These are phyloP conservation scores for Timema podura DNA, from an alignment of 2,888 invertebrate genomes.

Conservation along the genomic window DNA sequence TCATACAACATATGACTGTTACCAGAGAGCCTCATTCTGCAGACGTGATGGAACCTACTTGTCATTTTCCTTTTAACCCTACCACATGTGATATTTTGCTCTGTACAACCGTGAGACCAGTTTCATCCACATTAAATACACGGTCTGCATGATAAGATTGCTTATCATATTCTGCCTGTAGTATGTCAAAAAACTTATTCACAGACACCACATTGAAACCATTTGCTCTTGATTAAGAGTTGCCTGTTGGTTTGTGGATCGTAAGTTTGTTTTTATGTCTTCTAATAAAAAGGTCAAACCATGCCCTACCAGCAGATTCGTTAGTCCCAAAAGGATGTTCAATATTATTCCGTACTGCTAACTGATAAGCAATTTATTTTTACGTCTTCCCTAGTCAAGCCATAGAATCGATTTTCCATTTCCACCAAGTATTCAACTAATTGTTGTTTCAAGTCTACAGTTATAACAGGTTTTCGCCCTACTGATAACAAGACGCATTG, in stretches of 20 bases:
- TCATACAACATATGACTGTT: no score
- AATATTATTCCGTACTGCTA: not conserved
- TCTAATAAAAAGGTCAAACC: no score
- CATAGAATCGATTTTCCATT: no score
- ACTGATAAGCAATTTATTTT: not conserved
- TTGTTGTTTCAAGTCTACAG: not conserved
- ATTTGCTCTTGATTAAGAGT: not conserved
- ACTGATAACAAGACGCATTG: no score
- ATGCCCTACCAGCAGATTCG: not conserved
- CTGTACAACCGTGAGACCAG: no score
- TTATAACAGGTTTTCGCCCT: no score
- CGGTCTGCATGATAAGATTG: not conserved
- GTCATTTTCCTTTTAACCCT: no score
- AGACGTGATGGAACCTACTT: no score
- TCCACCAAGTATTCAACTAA: slow-evolving; percentile 1
- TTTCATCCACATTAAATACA: slow-evolving; percentile 27
- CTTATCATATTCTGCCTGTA: not conserved
- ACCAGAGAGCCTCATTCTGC: no score
- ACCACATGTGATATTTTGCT: no score
- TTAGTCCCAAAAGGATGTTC: no score
- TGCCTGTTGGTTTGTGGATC: not conserved
- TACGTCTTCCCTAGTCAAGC: not conserved
- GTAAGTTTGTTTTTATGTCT: no score
- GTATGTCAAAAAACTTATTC: slow-evolving; percentile 14
- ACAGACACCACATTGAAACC: slow-evolving; percentile 17